Evolutionary conservation across 1,140 invertebrate genomes (phyloP), one percentile per base, ranked within the genome.

Genomic region (Plectrocnemia conspersa): DNA sequence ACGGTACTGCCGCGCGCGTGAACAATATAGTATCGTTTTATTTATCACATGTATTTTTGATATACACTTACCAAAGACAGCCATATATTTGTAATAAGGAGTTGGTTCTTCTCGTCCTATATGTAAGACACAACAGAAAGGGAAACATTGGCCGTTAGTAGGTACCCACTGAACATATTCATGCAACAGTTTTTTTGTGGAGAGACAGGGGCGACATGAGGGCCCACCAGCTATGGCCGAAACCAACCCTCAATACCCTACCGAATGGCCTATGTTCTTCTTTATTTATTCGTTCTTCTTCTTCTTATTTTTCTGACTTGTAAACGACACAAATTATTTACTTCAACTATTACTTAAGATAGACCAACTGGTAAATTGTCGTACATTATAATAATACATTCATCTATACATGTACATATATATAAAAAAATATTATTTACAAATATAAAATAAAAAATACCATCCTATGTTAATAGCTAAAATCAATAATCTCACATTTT

Each of bases 51-150:
- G 47, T 54, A 45, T 61, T 64, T 68, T 75, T 72, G 72, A 71
- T 79, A 77, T 67, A 77, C 77, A 87, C 86, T 88, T 84, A 89
- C 87, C 84, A 88, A 80, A 77, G 84, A 85, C 77, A 88, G 80
- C 84, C 84, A 88, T 78, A 86, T 85, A 81, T 88, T 88, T 75
- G 85, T 86, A 75, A 86, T 86, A 77, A 88, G 82, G 75, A 86
- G 82, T 79, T 88, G 85, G 79, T 88, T 88, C 79, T 88, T 88
- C 80, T 88, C 85, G 77, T 88, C 85, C 84, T 86, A 83, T 74
- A 82, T 61, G 65, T 63, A 71, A 74, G 73, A 77, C 76, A 79
- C 76, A 78, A 78, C 76, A 78, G 77, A 77, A 79, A 79, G 74
- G 77, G 73, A 78, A 79, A 79, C 75, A 79, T 78, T 74, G 76